Evolutionary conservation across 1,140 invertebrate species (phyloP), one percentile per base, ranked within the genome.

Genomic region (Cyclargus thomasi): DNA sequence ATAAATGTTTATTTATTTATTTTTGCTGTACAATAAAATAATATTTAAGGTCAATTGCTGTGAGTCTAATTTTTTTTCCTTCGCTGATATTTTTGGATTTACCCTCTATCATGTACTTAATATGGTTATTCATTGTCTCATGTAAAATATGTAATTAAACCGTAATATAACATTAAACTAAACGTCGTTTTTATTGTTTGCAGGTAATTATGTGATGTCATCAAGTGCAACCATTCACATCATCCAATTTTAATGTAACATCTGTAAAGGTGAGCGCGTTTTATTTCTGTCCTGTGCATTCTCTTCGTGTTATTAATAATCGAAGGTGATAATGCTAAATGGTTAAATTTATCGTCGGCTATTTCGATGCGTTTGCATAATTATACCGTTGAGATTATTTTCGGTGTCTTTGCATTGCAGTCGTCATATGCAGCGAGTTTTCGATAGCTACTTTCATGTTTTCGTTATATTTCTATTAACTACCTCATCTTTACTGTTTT

Each of bases 281-380:
- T 66, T 80, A 80, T 82, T 83, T 78, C 79, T 81, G 80, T 77
- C 67, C 65, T 64, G 68, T 77, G 74, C 76, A 78, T 75, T 75
- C 77, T 87, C 86, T 89, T 79, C 67, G 76, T 70, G 73, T 81
- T 82, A 83, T 86, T 85, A 82, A 79, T 64, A 75, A 68, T 75
- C 77, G 86, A 88, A 88, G 86, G 82, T 85, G 79, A 86, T 83
- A 81, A 77, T 74, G 74, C 76, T 80, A 80, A 80, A 79, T 76
- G 69, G 74, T 78, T 89, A 89, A 81, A 81, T 87, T 82, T 81
- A 80, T 82, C 81, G 68, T 72, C 63, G 67, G 77, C 75, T 87
- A 87, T 89, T 89, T 85, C 83, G 67, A 73, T 16, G 14, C 20
- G 20, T 64, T 64, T 64, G 39, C 10, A 22, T 8, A 20, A 22